Evolutionary conservation across 2,888 invertebrate species (phyloP).

Genomic region (Meteorus cinctellus): DNA sequence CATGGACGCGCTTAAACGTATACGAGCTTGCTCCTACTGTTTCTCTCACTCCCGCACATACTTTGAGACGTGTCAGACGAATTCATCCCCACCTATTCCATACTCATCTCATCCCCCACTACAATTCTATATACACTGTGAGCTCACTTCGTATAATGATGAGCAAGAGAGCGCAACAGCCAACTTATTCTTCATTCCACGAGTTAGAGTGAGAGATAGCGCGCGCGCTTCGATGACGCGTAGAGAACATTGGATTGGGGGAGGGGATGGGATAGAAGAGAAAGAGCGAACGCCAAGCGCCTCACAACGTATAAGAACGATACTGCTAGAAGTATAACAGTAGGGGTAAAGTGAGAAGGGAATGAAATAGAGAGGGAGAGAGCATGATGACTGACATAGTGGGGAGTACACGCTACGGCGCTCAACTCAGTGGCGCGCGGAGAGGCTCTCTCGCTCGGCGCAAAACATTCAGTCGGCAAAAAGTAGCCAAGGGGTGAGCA

Average conservation of each 20-base stretch:
- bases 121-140: slow-evolving; percentile 25
- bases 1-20: background rate
- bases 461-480: slow-evolving; percentile 74
- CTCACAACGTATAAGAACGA: slow-evolving; percentile 20
- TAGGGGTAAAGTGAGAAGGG: background rate
- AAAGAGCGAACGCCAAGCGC: slow-evolving; percentile 9
- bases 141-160: slow-evolving; percentile 7
- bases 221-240: slow-evolving; percentile 14
- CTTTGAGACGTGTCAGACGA: slow-evolving; percentile 38
- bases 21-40: background rate
- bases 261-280: background rate
- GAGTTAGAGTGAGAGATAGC: slow-evolving; percentile 28
- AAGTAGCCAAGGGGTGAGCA: slow-evolving; percentile 73
- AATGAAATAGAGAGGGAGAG: slow-evolving; percentile 38
- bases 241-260: background rate
- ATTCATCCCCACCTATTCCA: background rate
- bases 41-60: slow-evolving; percentile 31
- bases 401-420: slow-evolving; percentile 48
- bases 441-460: slow-evolving; percentile 60
- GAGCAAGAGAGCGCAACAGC: background rate
- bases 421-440: slow-evolving; percentile 52
- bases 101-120: slow-evolving; percentile 17
- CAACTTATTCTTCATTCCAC: background rate
- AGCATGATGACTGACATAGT: slow-evolving; percentile 44
- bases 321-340: background rate